phyloP scores from a whole-genome alignment of 2,113 vertebrate genomes.

The Tamias sibiricus region DNA sequence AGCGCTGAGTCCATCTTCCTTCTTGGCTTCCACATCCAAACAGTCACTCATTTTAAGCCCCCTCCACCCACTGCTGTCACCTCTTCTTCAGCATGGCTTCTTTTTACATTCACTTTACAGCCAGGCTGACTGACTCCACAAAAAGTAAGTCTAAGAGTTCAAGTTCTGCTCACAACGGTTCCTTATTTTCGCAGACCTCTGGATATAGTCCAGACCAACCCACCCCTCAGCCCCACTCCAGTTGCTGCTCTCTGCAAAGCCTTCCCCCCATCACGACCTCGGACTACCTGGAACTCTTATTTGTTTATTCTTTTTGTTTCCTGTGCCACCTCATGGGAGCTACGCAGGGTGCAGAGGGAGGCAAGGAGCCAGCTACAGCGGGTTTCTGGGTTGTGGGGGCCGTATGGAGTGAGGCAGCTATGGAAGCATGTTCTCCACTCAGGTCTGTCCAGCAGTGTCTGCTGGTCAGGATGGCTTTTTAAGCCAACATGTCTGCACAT shows the following conservation, averaged over 20 bases:
- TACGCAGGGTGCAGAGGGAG: too few relatives aligned
- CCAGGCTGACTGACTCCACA: neutral
- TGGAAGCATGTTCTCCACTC: too few relatives aligned
- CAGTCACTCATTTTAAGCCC: neutral
- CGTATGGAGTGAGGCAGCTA: neutral
- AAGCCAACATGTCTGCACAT: neutral
- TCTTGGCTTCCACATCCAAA: neutral
- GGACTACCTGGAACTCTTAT: neutral
- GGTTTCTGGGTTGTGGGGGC: neutral
- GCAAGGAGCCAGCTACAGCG: accelerated
- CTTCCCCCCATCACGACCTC: neutral
- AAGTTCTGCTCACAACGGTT: neutral
- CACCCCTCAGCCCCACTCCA: neutral
- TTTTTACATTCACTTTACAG: neutral
- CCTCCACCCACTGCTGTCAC: neutral
- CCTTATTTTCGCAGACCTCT: neutral
- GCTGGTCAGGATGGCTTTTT: neutral
- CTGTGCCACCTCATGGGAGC: neutral
- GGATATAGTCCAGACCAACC: neutral
- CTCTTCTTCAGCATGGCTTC: neutral
- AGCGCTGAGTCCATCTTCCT: neutral
- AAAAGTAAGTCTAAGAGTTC: neutral
- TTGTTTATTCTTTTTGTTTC: neutral
- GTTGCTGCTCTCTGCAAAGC: neutral
- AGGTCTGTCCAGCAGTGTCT: neutral